phyloP scores from a whole-genome alignment of 92 coral and sea anemone genomes.

The Heliopora coerulea region DNA sequence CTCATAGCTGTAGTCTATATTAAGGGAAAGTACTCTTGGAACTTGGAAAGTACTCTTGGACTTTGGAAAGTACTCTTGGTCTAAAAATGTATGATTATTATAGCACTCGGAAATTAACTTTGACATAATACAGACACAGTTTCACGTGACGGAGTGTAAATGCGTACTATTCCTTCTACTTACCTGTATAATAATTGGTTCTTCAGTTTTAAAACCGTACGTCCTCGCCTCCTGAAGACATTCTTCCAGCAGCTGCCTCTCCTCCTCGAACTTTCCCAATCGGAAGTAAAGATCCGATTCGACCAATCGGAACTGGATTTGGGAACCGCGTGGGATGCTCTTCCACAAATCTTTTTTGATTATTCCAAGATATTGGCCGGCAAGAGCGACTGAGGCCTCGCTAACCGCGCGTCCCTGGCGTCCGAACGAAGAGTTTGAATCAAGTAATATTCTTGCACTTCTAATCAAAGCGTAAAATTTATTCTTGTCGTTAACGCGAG shows the following conservation, averaged over 20 bases:
- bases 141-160: too few species aligned
- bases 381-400: neutral
- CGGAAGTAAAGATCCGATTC: slow-evolving; percentile 21
- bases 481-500: slow-evolving; percentile 7
- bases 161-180: too few species aligned
- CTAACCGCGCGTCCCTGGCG: slow-evolving; percentile 7
- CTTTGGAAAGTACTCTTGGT: too few species aligned
- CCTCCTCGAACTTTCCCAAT: slow-evolving; percentile 15
- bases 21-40: too few species aligned
- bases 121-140: too few species aligned
- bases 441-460: slow-evolving; percentile 12
- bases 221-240: slow-evolving; percentile 16
- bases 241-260: neutral
- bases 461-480: slow-evolving; percentile 4
- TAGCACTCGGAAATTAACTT: neutral
- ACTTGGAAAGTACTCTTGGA: too few species aligned
- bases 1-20: too few species aligned
- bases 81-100: neutral
- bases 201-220: slow-evolving; percentile 10
- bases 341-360: slow-evolving; percentile 17
- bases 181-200: slow-evolving; percentile 28
- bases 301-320: slow-evolving; percentile 31
- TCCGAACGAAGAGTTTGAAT: slow-evolving; percentile 19
- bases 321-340: slow-evolving; percentile 27
- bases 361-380: neutral